Evolutionary conservation across 92 coral and sea anemone species (phyloP).

Genomic region (Palythoa heliodiscus): DNA sequence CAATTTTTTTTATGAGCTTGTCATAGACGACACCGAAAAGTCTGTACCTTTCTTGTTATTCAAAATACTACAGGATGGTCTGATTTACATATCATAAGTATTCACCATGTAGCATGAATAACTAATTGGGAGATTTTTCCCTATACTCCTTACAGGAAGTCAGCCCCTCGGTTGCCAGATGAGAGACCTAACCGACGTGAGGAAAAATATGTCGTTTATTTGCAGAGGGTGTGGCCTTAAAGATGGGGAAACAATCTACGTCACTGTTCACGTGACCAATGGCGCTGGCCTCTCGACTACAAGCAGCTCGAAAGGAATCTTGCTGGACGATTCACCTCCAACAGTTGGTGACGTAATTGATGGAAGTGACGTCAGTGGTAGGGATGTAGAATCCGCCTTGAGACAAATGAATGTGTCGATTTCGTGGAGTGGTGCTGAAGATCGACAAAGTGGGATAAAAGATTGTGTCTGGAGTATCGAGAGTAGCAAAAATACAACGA

Average conservation of each 20-base stretch:
- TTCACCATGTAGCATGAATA: neutral
- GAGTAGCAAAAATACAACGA: conserved; percentile 42
- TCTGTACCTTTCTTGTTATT: too few relatives aligned
- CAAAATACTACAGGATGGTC: too few relatives aligned
- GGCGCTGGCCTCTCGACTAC: conserved; percentile 78
- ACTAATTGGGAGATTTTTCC: neutral
- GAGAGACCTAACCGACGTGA: conserved; percentile 56
- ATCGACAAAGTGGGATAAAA: conserved; percentile 73
- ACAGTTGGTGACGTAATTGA: conserved; percentile 75
- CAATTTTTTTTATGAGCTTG: too few relatives aligned
- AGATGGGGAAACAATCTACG: conserved; percentile 52
- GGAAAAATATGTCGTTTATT: conserved; percentile 32
- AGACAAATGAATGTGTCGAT: conserved; percentile 71
- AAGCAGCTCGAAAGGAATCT: conserved; percentile 82
- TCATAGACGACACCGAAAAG: neutral
- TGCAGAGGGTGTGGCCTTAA: conserved; percentile 35
- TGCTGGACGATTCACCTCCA: conserved; percentile 83
- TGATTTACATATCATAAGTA: too few relatives aligned
- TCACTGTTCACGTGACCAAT: conserved; percentile 60
- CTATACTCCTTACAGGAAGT: conserved; percentile 20
- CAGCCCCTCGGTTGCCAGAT: conserved; percentile 76
- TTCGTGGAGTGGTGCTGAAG: conserved; percentile 91
- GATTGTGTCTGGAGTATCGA: conserved; percentile 75
- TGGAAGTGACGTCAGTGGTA: conserved; percentile 73
- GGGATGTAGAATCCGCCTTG: conserved; percentile 72